Evolutionary conservation across 2,113 vertebrate genomes (phyloP).

Genomic region (Clarias gariepinus): DNA sequence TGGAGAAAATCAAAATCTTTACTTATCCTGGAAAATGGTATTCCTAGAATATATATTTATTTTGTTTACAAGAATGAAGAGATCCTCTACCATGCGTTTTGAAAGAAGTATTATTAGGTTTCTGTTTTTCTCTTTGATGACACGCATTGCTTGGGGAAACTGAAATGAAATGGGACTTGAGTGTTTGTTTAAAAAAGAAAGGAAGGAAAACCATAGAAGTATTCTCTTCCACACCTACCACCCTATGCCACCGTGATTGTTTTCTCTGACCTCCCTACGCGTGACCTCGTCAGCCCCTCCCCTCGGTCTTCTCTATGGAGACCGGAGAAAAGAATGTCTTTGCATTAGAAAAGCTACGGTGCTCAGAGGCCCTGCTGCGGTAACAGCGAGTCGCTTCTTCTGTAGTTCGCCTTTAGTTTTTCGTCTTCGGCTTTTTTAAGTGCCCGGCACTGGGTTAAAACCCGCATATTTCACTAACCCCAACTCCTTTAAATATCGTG

Average conservation of each 20-base stretch:
- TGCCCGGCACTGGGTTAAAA: conserved; percentile 43
- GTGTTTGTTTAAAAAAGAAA: conserved; percentile 14
- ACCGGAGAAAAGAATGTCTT: conserved; percentile 70
- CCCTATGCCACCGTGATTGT: conserved; percentile 58
- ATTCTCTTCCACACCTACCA: conserved; percentile 42
- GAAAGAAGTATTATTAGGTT: background rate
- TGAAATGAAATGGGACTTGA: background rate
- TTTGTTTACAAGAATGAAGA: background rate
- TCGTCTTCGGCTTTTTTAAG: conserved; percentile 62
- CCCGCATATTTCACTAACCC: background rate
- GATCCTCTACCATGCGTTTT: background rate
- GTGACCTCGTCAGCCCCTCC: conserved; percentile 56
- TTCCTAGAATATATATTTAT: background rate
- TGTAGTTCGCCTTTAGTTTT: conserved; percentile 56
- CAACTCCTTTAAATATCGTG: background rate
- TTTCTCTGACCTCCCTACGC: conserved; percentile 61
- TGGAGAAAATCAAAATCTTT: background rate
- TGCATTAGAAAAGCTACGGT: conserved; percentile 71
- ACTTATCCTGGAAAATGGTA: background rate
- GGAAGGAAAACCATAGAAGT: conserved; percentile 28
- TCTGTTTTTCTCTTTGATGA: background rate
- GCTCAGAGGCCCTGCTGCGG: conserved; percentile 61
- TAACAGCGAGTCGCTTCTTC: conserved; percentile 62
- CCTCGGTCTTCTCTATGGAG: conserved; percentile 60
- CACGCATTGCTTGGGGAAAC: background rate